Percentiles rank a stretch among this genome's conserved stretches.
Evolutionary conservation across 2,113 vertebrate species (phyloP).

Genomic region (Fulica atra): DNA sequence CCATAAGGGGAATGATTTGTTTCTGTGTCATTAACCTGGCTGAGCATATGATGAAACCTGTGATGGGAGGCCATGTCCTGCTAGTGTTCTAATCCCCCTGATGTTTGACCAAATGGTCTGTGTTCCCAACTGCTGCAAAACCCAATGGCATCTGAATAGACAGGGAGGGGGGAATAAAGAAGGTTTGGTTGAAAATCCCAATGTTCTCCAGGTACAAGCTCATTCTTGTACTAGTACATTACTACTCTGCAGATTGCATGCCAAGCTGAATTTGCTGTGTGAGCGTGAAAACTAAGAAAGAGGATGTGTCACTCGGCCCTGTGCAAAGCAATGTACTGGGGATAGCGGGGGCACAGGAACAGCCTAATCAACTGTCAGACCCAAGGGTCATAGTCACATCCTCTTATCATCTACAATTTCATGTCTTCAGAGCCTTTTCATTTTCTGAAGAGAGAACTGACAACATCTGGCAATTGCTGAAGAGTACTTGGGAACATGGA

Average conservation of each 20-base stretch:
- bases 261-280: background rate
- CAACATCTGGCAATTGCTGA: constrained; percentile 11
- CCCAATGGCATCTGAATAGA: background rate
- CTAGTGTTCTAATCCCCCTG: background rate
- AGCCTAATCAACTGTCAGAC: background rate
- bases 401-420: background rate
- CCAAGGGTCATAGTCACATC: constrained; percentile 9
- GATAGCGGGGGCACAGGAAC: background rate
- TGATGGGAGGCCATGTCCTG: background rate
- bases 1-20: background rate
- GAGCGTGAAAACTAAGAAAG: background rate
- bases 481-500: background rate
- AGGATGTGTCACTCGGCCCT: background rate
- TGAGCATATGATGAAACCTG: background rate
- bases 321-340: background rate
- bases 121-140: background rate
- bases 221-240: background rate
- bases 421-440: background rate
- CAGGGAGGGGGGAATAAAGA: background rate
- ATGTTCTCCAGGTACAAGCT: background rate
- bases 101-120: background rate
- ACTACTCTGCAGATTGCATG: background rate
- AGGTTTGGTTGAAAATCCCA: background rate
- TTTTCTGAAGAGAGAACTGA: background rate
- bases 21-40: background rate